phyloP scores from a whole-genome alignment of 2,113 vertebrate genomes.

The Melanocharis versteri region DNA sequence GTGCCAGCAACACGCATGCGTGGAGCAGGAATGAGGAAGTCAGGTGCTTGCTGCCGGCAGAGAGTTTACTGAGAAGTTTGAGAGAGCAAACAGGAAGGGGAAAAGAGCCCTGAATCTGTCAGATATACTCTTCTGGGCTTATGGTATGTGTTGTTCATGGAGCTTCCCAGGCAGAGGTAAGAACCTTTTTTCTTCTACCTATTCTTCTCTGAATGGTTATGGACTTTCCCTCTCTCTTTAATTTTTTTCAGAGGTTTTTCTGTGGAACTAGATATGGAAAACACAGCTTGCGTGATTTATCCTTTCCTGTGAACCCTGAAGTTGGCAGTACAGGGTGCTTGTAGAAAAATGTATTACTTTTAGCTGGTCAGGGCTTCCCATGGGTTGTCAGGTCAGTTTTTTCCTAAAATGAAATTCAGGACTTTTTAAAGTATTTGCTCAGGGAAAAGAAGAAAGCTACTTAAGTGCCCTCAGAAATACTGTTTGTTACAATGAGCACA shows the following conservation, averaged over 20 bases:
- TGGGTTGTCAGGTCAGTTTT: background rate
- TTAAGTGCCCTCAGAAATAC: background rate
- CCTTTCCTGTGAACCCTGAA: background rate
- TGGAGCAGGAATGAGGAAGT: background rate
- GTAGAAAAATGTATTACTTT: background rate
- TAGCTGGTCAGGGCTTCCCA: background rate
- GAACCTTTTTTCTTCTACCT: background rate
- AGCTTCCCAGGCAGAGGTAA: background rate
- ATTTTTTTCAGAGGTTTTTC: background rate
- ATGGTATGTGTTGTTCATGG: background rate
- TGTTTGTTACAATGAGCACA: background rate
- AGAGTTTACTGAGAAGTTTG: background rate
- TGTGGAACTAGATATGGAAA: background rate
- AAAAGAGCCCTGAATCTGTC: accelerated
- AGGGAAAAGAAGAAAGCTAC: background rate
- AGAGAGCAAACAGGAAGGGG: background rate
- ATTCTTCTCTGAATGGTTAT: background rate
- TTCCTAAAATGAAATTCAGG: background rate
- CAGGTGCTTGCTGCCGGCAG: background rate
- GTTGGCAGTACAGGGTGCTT: background rate
- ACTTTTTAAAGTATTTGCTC: background rate
- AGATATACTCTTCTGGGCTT: background rate
- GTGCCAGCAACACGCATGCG: background rate
- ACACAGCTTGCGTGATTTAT: background rate
- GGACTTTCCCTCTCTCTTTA: background rate